phyloP scores from a whole-genome alignment of 2,113 vertebrate species.

The Anguilla japonica region DNA sequence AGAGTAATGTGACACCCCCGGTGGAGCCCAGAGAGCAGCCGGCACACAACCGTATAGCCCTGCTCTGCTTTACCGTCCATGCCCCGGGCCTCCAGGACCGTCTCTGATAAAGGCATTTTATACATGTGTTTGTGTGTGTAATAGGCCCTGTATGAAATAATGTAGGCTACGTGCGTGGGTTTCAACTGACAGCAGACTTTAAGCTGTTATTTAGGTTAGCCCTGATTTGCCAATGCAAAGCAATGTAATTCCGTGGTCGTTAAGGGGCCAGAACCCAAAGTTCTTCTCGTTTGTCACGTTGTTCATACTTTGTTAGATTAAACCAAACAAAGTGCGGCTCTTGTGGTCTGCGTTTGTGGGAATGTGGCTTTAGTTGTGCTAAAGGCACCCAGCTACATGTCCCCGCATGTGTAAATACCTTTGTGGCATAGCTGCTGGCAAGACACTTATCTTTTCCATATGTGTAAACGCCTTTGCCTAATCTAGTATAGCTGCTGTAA shows the following conservation, averaged over 20 bases:
- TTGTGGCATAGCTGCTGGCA: neutral
- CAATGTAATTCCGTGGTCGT: neutral
- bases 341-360: neutral
- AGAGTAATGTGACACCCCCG: constrained; percentile 5
- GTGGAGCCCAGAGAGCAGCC: neutral
- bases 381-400: neutral
- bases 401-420: neutral
- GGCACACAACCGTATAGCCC: neutral
- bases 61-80: neutral
- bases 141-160: neutral
- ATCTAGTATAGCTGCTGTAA: neutral
- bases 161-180: neutral
- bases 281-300: neutral
- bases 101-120: neutral
- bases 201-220: neutral
- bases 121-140: neutral
- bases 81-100: neutral
- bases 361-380: neutral
- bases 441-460: neutral
- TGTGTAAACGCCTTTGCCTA: neutral
- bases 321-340: neutral
- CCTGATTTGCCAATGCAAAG: neutral
- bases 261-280: neutral
- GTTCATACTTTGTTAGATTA: neutral
- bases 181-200: neutral